Base-by-base conservation (phyloP, 2,113 vertebrate genomes). In the Hippocampus guttulatus region DNA sequence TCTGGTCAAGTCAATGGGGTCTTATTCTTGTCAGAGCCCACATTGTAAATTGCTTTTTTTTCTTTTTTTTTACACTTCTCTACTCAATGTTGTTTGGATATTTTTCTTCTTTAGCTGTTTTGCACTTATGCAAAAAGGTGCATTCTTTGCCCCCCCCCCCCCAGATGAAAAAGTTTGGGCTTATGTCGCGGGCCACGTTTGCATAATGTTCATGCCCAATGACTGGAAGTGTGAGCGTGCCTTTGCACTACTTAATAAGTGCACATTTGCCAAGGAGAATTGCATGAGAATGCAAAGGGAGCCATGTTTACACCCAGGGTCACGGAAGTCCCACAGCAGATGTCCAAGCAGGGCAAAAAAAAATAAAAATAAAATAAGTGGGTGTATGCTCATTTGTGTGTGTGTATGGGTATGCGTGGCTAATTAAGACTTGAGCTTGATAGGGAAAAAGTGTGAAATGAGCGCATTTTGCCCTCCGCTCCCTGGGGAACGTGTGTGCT, bases 401-500 rank as follows among this genome's bases (percentile, higher is more conserved):
- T 30, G 43, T 45, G 43, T 45, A 14, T 12, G 43, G 43, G 43
- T 38, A 38, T 38, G 30, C 33, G 27, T 23, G 23, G 41, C 64
- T 43, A 65, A 65, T 65, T 27, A 65, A 15, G n/a, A 65, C n/a
- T 11, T 54, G 64, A 47, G 60, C 66, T 77, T 76, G 64, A 69
- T 20, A 47, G 73, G 27, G 69, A 18, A 71, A 40, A 70, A 73
- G 47, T 45, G 78, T 75, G 71, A 75, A 77, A 75, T 21, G 71
- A 86, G 76, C 75, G 85, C 72, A 77, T 84, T 88, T 81, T 76
- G 47, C 61, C 21, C 64, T 41, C 18, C 3, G 73, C 47, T 89
- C 88, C 88, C 83, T 58, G 73, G 89, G 77, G 91, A 82, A 58
- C 85, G 76, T 81, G 75, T 84, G 88, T 89, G 87, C 77, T 81